A percentile compares a stretch with the other conserved stretches of the same genome.
Evolutionary conservation across 2,113 vertebrate genomes (phyloP).

Genomic region (Montifringilla adamsi): DNA sequence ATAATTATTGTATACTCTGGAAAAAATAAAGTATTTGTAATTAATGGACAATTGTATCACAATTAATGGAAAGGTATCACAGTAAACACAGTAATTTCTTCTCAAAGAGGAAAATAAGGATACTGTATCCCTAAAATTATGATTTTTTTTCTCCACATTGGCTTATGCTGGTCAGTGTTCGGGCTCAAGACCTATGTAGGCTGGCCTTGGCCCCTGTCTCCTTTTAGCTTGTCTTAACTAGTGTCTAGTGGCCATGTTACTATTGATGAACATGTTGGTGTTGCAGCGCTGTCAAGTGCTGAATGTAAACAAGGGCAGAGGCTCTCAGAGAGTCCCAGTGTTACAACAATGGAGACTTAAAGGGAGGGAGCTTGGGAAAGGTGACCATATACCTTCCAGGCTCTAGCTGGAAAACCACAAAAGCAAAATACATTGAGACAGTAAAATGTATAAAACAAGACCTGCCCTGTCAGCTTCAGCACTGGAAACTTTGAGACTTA

Average conservation of each 20-base stretch:
- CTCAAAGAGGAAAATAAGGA: neutral
- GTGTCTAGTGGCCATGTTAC: fast-evolving
- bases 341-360: fast-evolving
- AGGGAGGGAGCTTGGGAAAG: neutral
- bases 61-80: neutral
- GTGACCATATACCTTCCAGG: neutral
- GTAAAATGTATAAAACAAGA: neutral
- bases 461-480: neutral
- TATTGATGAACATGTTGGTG: fast-evolving
- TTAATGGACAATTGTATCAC: neutral
- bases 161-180: neutral
- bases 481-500: neutral
- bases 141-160: neutral
- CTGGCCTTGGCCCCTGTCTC: neutral
- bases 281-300: fast-evolving
- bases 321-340: neutral
- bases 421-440: neutral
- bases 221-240: neutral
- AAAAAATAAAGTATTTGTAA: neutral
- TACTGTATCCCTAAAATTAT: neutral
- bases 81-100: neutral
- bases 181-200: neutral
- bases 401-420: neutral
- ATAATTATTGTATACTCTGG: neutral
- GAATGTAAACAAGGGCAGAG: neutral